phyloP scores from a whole-genome alignment of 2,888 invertebrate genomes.

The Micoletzkya japonica region DNA sequence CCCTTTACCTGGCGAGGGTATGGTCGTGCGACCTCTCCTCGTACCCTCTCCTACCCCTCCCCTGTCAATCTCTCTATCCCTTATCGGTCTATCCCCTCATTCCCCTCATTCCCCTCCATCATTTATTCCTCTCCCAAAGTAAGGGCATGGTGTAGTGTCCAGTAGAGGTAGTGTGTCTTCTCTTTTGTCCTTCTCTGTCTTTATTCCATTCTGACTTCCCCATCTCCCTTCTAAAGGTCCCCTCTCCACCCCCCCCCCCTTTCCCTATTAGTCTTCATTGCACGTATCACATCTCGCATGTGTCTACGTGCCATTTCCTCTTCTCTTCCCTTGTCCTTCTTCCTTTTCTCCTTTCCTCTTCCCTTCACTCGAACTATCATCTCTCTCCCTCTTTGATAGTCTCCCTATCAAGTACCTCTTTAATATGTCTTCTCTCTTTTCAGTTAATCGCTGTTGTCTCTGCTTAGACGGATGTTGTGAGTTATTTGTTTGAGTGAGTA shows the following conservation, averaged over 20 bases:
- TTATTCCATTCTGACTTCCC: background rate
- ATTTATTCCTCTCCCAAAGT: background rate
- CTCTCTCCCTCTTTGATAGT: background rate
- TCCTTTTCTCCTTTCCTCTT: background rate
- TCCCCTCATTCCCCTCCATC: background rate
- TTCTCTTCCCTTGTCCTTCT: background rate
- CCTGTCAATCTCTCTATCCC: slow-evolving; percentile 14
- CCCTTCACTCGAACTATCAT: background rate
- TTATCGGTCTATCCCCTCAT: slow-evolving; percentile 4
- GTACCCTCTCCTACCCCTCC: background rate
- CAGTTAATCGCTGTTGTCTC: too few species aligned
- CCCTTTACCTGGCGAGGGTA: too few species aligned
- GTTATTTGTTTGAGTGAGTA: too few species aligned
- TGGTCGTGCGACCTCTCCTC: background rate
- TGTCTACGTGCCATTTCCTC: too few species aligned
- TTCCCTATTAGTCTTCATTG: too few species aligned
- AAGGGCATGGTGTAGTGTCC: too few species aligned
- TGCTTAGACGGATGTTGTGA: too few species aligned
- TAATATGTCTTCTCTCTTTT: too few species aligned
- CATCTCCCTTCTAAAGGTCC: background rate
- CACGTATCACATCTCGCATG: too few species aligned
- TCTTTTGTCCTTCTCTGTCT: too few species aligned
- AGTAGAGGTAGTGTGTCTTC: too few species aligned
- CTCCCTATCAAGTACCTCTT: background rate
- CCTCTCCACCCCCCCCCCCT: too few species aligned